Evolutionary conservation across 2,797 vertebrate genomes (phyloP), one percentile per base, ranked within the genome.

Genomic region (Heteromormyrus szaboi): DNA sequence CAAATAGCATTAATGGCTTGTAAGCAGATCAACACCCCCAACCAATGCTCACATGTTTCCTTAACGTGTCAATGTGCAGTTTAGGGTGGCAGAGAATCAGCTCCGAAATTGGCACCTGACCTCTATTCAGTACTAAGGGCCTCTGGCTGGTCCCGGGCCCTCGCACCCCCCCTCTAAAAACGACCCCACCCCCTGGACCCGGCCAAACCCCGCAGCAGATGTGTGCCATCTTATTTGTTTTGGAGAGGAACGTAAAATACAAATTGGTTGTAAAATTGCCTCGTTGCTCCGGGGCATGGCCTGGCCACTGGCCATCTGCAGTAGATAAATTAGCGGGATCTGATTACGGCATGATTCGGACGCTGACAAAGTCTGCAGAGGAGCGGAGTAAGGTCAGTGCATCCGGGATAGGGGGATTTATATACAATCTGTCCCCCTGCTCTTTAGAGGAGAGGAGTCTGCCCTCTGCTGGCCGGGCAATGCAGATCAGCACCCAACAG

Each of bases 1-100:
- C 62, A 86, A 92, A 91, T 90, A 84, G 88, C 89, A 93, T 90
- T 91, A 92, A 93, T 91, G 90, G 90, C 12, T 86, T 87, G 83
- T 89, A 90, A 89, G 91, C 88, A 90, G 72, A 79, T 83, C 51
- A 91, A 89, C 25, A 53, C 72, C 85, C 86, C 37, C 87, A 72
- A 51, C 54, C 85, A 79, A 88, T 56, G 56, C 89, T 88, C 89
- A 87, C 41, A 79, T 68, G 65, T 56, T 62, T 76, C 88, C 87
- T 65, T 86, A 89, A 79, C 87, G 65, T 81, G 72, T 68, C 4
- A 87, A 50, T 29, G 68, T 86, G 90, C 86, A 84, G 76, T 79
- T 44, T 51, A 87, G 84, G 33, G 79, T 53, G 90, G 84, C 87
- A 88, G 87, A 89, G 17, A 44, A 79, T 41, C 72, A 33, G 65